A percentile compares a stretch with the other conserved stretches of the same genome.
Evolutionary conservation across 2,797 vertebrate species (phyloP).

Genomic region (Falco novaeseelandiae): DNA sequence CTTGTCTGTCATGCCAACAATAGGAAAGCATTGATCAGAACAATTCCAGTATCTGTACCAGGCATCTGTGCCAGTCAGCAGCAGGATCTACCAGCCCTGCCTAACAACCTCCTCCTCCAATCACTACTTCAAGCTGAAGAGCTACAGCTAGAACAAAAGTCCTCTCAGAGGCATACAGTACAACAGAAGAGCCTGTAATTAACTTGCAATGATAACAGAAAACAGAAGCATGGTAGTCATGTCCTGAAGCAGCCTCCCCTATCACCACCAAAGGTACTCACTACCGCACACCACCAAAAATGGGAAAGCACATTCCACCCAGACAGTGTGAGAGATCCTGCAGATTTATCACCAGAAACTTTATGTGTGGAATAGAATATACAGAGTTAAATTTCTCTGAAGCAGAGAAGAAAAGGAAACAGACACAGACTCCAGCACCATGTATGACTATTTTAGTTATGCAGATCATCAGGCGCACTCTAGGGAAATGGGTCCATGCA

Average conservation of each 20-base stretch:
- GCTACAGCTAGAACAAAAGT: slow-evolving; percentile 6
- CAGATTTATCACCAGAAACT: background rate
- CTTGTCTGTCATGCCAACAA: background rate
- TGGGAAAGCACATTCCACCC: background rate
- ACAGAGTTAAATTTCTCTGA: background rate
- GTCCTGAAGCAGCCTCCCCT: background rate
- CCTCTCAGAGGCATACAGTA: background rate
- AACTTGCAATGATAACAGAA: background rate
- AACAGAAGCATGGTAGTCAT: background rate
- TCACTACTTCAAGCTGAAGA: background rate
- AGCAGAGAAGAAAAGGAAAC: background rate
- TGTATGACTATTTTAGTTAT: background rate
- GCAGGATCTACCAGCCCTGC: slow-evolving; percentile 8
- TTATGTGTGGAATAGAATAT: background rate
- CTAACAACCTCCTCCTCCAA: background rate
- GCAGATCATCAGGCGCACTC: background rate
- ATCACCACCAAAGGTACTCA: background rate
- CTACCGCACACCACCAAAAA: background rate
- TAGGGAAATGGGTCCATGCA: background rate
- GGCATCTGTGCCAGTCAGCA: background rate
- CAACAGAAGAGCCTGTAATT: background rate
- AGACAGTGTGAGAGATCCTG: background rate
- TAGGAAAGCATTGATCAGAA: background rate
- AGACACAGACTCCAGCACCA: background rate
- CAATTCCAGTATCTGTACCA: background rate